Percentiles rank a stretch among this genome's conserved stretches.
Evolutionary conservation across 2,888 invertebrate genomes (phyloP).

Genomic region (Eristalis tenax): DNA sequence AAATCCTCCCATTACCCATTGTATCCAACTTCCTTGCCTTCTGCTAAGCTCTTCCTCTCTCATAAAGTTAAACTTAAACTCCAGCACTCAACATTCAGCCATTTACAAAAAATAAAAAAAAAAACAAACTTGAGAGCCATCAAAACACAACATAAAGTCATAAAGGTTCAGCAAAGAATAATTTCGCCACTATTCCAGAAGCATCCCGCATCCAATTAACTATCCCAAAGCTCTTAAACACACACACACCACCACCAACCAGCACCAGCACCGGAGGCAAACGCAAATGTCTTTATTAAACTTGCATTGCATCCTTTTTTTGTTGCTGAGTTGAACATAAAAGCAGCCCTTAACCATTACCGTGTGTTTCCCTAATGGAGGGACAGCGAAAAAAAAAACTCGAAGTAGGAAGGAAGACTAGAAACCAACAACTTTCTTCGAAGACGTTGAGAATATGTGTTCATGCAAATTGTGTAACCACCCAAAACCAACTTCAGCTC

Average conservation of each 20-base stretch:
- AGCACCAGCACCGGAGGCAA: not conserved
- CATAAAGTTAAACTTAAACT: not conserved
- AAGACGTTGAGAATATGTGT: conserved; percentile 43
- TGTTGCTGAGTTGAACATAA: too few species aligned
- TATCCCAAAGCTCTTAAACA: not conserved
- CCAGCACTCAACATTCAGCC: not conserved
- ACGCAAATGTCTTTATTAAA: not conserved
- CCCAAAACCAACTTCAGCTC: not conserved
- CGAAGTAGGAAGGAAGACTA: not conserved
- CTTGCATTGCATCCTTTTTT: not conserved
- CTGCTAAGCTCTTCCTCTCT: not conserved
- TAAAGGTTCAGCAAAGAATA: not conserved
- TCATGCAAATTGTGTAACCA: conserved; percentile 46
- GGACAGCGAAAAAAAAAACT: not conserved
- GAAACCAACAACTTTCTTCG: not conserved
- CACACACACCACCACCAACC: not conserved
- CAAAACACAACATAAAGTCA: not conserved
- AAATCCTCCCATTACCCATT: too few species aligned
- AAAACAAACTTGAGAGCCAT: not conserved
- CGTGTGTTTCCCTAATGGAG: not conserved
- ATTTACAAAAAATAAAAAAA: too few species aligned
- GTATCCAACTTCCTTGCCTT: too few species aligned
- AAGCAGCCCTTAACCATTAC: not conserved
- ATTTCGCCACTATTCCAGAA: not conserved
- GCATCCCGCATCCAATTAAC: not conserved